Percentiles rank a stretch among this genome's conserved stretches.
Conservation (phyloP, 2,797 vertebrate genomes). For the Gymnoscopelus braueri region DNA sequence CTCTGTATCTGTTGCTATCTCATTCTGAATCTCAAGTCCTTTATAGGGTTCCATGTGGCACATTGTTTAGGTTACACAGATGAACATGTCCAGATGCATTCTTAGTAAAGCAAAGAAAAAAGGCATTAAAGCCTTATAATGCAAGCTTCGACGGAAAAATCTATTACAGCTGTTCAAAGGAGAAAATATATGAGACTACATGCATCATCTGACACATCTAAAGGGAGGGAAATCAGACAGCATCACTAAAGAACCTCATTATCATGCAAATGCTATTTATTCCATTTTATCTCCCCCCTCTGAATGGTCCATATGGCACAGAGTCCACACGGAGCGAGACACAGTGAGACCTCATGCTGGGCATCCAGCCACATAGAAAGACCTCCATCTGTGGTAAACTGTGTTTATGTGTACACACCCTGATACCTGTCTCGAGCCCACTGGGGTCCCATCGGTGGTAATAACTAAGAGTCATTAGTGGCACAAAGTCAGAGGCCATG, state of each 20-base stretch:
- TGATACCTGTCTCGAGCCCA: constrained; percentile 60
- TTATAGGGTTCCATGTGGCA: background rate
- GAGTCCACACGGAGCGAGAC: constrained; percentile 70
- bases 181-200: constrained; percentile 63
- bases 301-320: constrained; percentile 78
- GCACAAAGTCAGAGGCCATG: constrained; percentile 42
- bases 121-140: constrained; percentile 38
- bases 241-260: constrained; percentile 79
- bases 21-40: too few species aligned
- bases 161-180: constrained; percentile 70
- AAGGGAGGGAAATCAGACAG: constrained; percentile 69
- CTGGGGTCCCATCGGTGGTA: constrained; percentile 45
- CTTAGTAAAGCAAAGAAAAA: background rate
- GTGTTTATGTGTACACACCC: constrained; percentile 34
- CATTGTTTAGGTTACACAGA: constrained; percentile 19
- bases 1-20: constrained; percentile 11
- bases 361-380: constrained; percentile 78
- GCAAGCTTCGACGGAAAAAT: constrained; percentile 56
- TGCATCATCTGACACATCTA: constrained; percentile 71
- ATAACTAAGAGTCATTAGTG: constrained; percentile 54
- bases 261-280: constrained; percentile 81
- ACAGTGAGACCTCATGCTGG: constrained; percentile 70
- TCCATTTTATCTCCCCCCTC: constrained; percentile 78
- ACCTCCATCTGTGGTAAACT: constrained; percentile 78
- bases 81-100: constrained; percentile 20